Conservation (phyloP, 2,797 vertebrate genomes). For the Acomys russatus region DNA sequence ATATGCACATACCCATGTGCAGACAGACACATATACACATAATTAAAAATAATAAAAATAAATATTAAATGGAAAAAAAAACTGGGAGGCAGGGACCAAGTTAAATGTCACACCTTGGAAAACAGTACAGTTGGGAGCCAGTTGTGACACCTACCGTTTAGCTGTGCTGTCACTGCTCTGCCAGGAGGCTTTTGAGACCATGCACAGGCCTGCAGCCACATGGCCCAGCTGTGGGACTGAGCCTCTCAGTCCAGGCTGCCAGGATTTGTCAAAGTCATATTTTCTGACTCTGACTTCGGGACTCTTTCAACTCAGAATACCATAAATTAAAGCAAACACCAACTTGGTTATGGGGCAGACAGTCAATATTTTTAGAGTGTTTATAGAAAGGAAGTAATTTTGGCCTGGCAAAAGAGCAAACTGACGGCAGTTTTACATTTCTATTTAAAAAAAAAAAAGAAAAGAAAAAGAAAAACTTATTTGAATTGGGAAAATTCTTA, state of each 20-base stretch:
- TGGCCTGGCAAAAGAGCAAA: slow-evolving; percentile 83
- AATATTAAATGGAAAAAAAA: background rate
- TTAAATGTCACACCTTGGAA: background rate
- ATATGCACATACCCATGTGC: background rate
- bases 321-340: slow-evolving; percentile 85
- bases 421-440: slow-evolving; percentile 84
- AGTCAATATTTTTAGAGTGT: slow-evolving; percentile 87
- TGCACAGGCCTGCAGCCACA: background rate
- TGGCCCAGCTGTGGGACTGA: background rate
- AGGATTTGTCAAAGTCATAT: slow-evolving; percentile 81
- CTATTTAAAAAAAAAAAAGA: slow-evolving; percentile 66
- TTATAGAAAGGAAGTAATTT: slow-evolving; percentile 86
- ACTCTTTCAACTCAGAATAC: slow-evolving; percentile 78
- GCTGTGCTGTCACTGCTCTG: accelerated
- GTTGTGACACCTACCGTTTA: background rate
- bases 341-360: slow-evolving; percentile 84
- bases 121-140: background rate
- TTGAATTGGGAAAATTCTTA: slow-evolving; percentile 77
- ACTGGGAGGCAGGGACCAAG: background rate
- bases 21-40: background rate
- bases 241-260: slow-evolving; percentile 53
- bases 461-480: slow-evolving; percentile 56
- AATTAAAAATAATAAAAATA: background rate
- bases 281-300: slow-evolving; percentile 79
- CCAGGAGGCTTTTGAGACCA: background rate